Evolutionary conservation across 2,113 vertebrate genomes (phyloP), one percentile per base, ranked within the genome.

Genomic region (Eubucco bourcierii): DNA sequence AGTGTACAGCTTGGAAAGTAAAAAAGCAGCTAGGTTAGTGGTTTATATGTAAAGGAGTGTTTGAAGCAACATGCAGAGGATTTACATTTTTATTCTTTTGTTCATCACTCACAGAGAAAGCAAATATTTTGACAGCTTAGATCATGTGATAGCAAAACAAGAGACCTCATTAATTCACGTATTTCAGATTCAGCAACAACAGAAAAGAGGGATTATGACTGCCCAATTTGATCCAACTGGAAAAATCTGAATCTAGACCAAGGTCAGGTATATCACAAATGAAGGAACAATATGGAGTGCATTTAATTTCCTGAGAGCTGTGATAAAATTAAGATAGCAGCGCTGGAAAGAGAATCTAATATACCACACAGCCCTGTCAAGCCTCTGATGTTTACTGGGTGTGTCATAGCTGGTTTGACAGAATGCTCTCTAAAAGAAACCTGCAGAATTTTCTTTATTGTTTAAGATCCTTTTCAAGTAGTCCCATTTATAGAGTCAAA

Each of bases 261-360:
- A 75, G 76, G 59, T 89, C 79, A 80, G 84, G 65, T 83, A 68
- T 53, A 53, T 60, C 37, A 73, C 31, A 85, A 89, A 91, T 63
- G 85, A 93, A 90, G 55, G 50, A 91, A 68, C 5, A 12, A 58
- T 63, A 83, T 61, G 52, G 86, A 90, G 44, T 56, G 13, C 14
- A 83, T 71, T 94, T 95, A 85, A 85, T 95, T 96, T 96, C 89
- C 93, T 83, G 79, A 80, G 21, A 92, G 28, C 58, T 87, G 61
- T 75, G 73, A 80, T 86, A 88, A 94, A 91, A 91, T 88, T 89
- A 75, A 94, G 72, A 91, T 55, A 68, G 65, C 55, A 71, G 61
- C 29, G 9, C 65, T 78, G 44, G 25, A 29, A 92, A 89, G 59
- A 80, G 33, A 90, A 34, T 74, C 44, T 85, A 78, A 91, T 80